Conservation (phyloP, 37 sponge, comb jelly and placozoan species). For the Axinella damicornis region DNA sequence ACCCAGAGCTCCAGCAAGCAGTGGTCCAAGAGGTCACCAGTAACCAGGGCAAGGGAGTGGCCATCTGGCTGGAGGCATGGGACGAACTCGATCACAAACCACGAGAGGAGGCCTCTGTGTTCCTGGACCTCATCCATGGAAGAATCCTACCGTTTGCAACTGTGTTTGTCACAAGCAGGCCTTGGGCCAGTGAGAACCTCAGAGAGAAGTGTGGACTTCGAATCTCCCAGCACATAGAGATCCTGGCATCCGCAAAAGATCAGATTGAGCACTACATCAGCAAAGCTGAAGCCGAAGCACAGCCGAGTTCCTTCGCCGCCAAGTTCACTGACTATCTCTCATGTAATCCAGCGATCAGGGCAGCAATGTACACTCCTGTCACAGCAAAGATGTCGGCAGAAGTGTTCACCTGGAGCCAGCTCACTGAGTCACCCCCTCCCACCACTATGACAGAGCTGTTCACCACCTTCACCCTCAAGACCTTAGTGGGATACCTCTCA, state of each 20-base stretch:
- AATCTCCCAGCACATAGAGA: conserved; percentile 3
- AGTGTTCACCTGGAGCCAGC: background rate
- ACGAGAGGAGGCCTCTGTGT: background rate
- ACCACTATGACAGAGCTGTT: conserved; percentile 43
- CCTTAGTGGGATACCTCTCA: background rate
- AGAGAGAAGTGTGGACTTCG: background rate
- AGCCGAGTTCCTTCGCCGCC: background rate
- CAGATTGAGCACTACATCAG: conserved; percentile 14
- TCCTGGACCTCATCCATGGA: conserved; percentile 20
- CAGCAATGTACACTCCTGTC: conserved; percentile 39
- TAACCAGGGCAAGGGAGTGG: conserved; percentile 1
- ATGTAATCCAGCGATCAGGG: conserved; percentile 8
- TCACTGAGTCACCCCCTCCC: background rate
- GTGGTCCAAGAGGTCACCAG: background rate
- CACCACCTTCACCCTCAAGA: background rate
- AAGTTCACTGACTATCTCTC: conserved; percentile 8
- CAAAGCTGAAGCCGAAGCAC: background rate
- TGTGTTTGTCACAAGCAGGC: conserved; percentile 38
- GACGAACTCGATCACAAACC: conserved; percentile 22
- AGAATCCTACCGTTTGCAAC: conserved; percentile 1
- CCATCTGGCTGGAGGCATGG: conserved; percentile 33
- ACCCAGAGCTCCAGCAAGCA: background rate
- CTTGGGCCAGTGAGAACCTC: conserved; percentile 5
- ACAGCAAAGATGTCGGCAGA: conserved; percentile 10
- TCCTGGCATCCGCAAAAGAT: conserved; percentile 15